Evolutionary conservation across 2,113 vertebrate genomes (phyloP), one percentile per base, ranked within the genome.

Genomic region (human (Homo sapiens)): DNA sequence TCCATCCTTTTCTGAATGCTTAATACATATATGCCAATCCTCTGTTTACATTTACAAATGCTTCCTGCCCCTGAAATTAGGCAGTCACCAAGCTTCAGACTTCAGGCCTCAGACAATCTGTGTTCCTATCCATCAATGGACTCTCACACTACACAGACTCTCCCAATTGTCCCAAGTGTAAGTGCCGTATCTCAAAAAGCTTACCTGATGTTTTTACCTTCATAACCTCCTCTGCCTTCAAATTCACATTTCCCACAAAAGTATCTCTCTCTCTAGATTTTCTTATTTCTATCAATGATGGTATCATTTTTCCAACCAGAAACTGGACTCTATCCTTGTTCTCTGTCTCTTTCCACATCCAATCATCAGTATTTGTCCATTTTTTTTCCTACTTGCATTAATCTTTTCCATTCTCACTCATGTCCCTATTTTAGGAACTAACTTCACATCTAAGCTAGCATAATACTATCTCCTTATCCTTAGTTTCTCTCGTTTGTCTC

Each of bases 251-350:
- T 68, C 23, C 57, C 20, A 38, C 57, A 76, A 7, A 82, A 72
- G 27, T 57, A 68, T 6, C 18, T 88, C 35, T 16, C 18, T 27
- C 20, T 93, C 80, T 45, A 80, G 48, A 73, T 68, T 72, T 97
- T 68, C 57, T 64, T 83, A 66, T 86, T 97, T 95, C 73, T 95
- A 80, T 85, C 43, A 95, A 82, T 45, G 55, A 73, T 18, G 4
- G 23, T n/a, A 84, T 20, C 43, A n/a, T 64, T 90, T 93, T 94
- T 25, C 45, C 35, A 84, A 61, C 23, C 22, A 68, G 52, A 94
- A 95, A 73, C 23, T 68, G 2, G 23, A 86, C 14, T 50, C 64
- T 64, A 45, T 40, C 84, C 70, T 83, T 66, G 35, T 61, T 97
- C 30, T 43, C 3, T 50, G 6, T 92, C 45, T 89, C 40, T 66